Base-by-base conservation (phyloP, 92 coral and sea anemone species). In the Chrysogorgia sp. region DNA sequence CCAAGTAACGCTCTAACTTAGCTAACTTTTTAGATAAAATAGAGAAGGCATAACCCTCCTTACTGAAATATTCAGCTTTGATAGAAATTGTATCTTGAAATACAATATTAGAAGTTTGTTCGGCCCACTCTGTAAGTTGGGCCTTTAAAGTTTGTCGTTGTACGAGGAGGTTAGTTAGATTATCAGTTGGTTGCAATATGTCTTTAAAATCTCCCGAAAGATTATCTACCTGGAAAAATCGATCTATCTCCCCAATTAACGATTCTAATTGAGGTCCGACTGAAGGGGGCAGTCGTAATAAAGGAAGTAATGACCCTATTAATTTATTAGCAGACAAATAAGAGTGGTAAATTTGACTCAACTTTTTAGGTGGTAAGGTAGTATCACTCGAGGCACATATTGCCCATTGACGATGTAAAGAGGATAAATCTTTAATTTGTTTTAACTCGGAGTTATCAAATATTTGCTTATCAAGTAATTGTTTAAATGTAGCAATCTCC, bases 41-140 rank as follows among this genome's bases (percentile, higher is more conserved):
- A 72, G 79, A 72, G 62, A 72, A 29, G 32, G 66, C 79, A 72
- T 72, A 72, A 72, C 79, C 79, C 79, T 72, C 79, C 34, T 72
- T 72, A 72, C 35, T 72, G 52, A 72, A 72, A 72, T 72, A 72
- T 72, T 72, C 79, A 72, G 32, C 79, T 72, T 52, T 72, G 66
- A 72, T 72, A 72, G 79, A 72, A 29, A 72, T 72, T 72, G 79
- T 72, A 33, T 72, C 79, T 55, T 72, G 79, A 72, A 72, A 72
- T 72, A 72, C 79, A 72, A 72, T 72, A 72, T 72, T 72, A 10
- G 79, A 72, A 72, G 34, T 72, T 72, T 72, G 79, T 72, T 72
- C 79, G 79, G 79, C 79, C 79, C 79, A 72, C 50, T 72, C 79
- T 72, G 67, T 72, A 29, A 72, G 79, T 72, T 72, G 79, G 79